Evolutionary conservation across 2,888 invertebrate species (phyloP), one percentile per base, ranked within the genome.

Genomic region (Brenthis daphne): DNA sequence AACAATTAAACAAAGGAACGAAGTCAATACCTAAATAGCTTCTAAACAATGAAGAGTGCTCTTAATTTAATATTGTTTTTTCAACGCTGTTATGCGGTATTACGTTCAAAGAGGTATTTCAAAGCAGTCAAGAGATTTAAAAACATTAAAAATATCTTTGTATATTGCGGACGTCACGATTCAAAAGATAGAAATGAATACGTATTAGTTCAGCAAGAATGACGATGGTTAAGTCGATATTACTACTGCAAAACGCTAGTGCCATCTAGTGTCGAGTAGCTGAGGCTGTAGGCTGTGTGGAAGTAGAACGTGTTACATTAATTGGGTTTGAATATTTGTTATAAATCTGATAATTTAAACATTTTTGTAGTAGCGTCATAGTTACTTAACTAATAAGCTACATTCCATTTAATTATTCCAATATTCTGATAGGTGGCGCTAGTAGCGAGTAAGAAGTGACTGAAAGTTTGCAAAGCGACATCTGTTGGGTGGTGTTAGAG

Each of bases 221-320:
- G 73, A 58, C 74, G 65, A 69, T 63, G 33, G 69, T 72, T 68
- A 68, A 79, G 82, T 83, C 83, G 73, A 82, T 83, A 82, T 78
- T 76, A 76, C 69, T 82, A 74, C 79, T 80, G 82, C 82, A 82
- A 82, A 78, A 79, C 50, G 60, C 71, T 74, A 73, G 66, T 54
- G 81, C 58, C 77, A 79, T 73, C 85, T 81, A 67, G 69, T 66
- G 74, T 47, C 43, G 65, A 74, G 67, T 76, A 78, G 79, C 56
- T 14, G 20, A n/a, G 11, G 55, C 33, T 37, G 6, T 12, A 47
- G 11, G n/a, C n/a, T 50, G 6, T 20, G 20, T 12, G 11, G 4
- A 12, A 61, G 29, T 54, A 6, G 29, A 5, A 12, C 1, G 3
- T 24, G 13, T 43, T 58, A 6, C 1, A 8, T 43, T 43, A 8